Percentiles rank a stretch among this genome's conserved stretches.
phyloP scores from a whole-genome alignment of 2,797 vertebrate genomes.

The Melopsittacus undulatus region DNA sequence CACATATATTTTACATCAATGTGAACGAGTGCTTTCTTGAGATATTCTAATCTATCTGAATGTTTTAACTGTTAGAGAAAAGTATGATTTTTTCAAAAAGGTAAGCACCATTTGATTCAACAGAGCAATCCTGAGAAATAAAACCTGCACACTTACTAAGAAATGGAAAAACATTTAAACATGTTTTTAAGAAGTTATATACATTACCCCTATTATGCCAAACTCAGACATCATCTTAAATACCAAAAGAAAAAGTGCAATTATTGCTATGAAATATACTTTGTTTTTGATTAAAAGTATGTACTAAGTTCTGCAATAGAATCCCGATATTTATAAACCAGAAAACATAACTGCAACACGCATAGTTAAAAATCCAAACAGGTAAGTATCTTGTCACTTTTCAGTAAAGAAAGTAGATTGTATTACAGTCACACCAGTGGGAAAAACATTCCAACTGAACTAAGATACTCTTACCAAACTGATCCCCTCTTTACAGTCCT shows the following conservation, averaged over 20 bases:
- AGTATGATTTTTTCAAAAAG: neutral
- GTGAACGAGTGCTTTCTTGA: neutral
- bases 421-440: neutral
- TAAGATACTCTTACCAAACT: slow-evolving; percentile 60
- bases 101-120: neutral
- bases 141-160: neutral
- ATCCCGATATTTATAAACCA: neutral
- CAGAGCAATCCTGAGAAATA: neutral
- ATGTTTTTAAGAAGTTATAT: neutral
- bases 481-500: slow-evolving; percentile 61
- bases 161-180: neutral
- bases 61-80: neutral
- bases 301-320: neutral
- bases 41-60: neutral
- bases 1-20: neutral
- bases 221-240: neutral
- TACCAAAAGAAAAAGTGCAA: neutral
- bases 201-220: neutral
- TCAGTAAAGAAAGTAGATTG: neutral
- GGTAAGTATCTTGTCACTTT: neutral
- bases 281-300: neutral
- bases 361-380: neutral
- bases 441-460: slow-evolving; percentile 43
- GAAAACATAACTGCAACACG: neutral
- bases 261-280: neutral